Evolutionary conservation across 2,113 vertebrate genomes (phyloP).

Genomic region (Atractosteus spatula): DNA sequence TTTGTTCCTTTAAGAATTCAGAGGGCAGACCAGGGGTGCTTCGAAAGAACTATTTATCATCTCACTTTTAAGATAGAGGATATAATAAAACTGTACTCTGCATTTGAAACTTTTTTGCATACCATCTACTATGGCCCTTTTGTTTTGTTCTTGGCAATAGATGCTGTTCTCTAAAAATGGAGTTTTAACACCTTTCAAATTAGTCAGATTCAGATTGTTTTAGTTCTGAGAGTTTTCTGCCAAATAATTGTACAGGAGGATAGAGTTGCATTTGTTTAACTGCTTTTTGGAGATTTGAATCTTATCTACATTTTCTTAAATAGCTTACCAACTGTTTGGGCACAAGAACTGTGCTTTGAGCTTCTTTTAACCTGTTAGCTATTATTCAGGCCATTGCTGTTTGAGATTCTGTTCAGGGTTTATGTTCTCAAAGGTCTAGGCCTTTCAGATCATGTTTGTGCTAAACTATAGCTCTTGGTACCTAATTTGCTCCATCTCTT

Average conservation of each 20-base stretch:
- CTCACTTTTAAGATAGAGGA: constrained; percentile 45
- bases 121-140: constrained; percentile 12
- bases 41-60: constrained; percentile 73
- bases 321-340: background rate
- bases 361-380: background rate
- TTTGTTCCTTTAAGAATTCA: constrained; percentile 80
- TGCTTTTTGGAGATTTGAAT: background rate
- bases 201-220: too few relatives aligned
- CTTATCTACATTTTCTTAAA: background rate
- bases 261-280: too few relatives aligned
- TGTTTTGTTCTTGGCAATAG: background rate
- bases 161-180: too few relatives aligned
- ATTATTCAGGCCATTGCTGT: background rate
- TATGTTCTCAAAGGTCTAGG: background rate
- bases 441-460: background rate
- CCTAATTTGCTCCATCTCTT: background rate
- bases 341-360: background rate
- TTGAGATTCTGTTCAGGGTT: constrained; percentile 10
- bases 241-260: too few relatives aligned
- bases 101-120: constrained; percentile 44
- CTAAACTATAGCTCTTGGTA: background rate
- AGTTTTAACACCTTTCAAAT: too few relatives aligned
- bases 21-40: constrained; percentile 64
- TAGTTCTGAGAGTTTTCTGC: too few relatives aligned
- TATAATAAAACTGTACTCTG: constrained; percentile 51